Conservation (phyloP, 2,888 invertebrate species). For the Drepanosiphum platanoidis region DNA sequence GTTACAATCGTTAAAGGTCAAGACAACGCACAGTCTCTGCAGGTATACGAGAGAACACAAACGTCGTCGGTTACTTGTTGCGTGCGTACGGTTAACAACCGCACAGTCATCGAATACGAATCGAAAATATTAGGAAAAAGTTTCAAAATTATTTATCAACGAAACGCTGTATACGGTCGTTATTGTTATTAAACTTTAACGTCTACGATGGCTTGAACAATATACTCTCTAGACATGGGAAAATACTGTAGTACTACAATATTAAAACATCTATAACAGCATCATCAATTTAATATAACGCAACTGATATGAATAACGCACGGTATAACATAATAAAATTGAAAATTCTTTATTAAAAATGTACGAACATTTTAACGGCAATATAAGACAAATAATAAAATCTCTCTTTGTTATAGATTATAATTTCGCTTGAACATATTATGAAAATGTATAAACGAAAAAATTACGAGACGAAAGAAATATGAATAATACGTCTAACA, state of each 20-base stretch:
- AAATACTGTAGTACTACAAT: not conserved
- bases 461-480: not conserved
- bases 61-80: constrained; percentile 20
- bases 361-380: too few relatives aligned
- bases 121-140: not conserved
- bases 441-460: not conserved
- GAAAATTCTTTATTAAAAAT: too few relatives aligned
- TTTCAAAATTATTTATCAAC: not conserved
- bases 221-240: not conserved
- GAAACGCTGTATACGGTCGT: not conserved
- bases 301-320: not conserved
- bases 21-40: not conserved
- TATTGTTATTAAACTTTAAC: not conserved
- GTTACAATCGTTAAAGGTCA: not conserved
- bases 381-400: not conserved
- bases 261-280: not conserved
- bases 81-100: not conserved
- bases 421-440: not conserved
- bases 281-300: not conserved
- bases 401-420: not conserved
- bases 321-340: not conserved
- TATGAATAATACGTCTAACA: not conserved
- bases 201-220: not conserved
- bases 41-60: too few relatives aligned
- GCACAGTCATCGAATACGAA: not conserved